These are phyloP conservation scores for Cotesia typhae DNA, from an alignment of 1,140 invertebrate genomes.

Conservation along the genomic window DNA sequence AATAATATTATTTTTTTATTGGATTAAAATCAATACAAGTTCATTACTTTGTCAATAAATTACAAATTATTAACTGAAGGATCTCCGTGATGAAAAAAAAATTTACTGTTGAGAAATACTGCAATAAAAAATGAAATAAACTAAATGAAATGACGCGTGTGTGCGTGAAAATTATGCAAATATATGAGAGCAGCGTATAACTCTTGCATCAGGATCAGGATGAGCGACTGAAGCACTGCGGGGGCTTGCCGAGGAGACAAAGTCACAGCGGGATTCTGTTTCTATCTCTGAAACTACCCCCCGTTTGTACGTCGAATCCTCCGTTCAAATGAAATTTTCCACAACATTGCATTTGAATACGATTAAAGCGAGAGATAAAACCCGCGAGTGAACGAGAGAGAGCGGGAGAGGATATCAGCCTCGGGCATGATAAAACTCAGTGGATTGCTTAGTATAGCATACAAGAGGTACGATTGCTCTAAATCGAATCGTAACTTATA, in stretches of 20 bases:
- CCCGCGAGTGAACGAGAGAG: constrained; percentile 5
- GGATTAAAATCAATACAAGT: too few species aligned
- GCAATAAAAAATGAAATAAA: not conserved
- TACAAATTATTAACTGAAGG: too few species aligned
- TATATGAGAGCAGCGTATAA: constrained; percentile 15
- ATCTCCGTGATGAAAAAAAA: too few species aligned
- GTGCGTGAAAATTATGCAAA: constrained; percentile 31
- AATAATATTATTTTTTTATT: too few species aligned
- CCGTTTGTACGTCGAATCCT: constrained; percentile 41
- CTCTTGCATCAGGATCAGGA: too few species aligned
- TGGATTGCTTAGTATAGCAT: not conserved
- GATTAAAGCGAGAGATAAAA: constrained; percentile 62
- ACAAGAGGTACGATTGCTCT: constrained; percentile 35
- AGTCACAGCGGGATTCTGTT: constrained; percentile 60
- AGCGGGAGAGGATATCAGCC: constrained; percentile 16
- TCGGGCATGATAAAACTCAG: constrained; percentile 5
- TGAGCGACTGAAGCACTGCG: constrained; percentile 29
- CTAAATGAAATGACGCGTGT: constrained; percentile 10
- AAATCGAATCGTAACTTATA: constrained; percentile 63
- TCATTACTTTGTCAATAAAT: too few species aligned
- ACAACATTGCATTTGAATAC: constrained; percentile 65
- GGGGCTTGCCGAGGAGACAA: constrained; percentile 60
- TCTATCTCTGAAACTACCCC: not conserved
- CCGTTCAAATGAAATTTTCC: constrained; percentile 66
- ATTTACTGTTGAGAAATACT: not conserved